Evolutionary conservation across 2,797 vertebrate species (phyloP).

Genomic region (Chelonia mydas): DNA sequence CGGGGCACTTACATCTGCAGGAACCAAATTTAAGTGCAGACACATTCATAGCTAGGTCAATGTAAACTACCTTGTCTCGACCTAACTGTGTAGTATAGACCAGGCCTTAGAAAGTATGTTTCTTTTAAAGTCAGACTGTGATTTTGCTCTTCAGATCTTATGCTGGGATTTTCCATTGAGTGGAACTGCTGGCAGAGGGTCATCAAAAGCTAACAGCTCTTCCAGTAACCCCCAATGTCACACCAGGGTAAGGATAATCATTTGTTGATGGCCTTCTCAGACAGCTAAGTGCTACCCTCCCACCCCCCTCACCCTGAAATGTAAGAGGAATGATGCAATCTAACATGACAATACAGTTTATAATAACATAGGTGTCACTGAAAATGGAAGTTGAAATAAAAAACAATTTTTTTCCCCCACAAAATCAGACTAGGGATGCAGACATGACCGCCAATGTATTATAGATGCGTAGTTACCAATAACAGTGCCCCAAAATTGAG

Average conservation of each 20-base stretch:
- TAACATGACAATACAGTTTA: neutral
- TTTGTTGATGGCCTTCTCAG: neutral
- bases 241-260: neutral
- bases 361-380: neutral
- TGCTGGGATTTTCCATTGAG: neutral
- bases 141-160: neutral
- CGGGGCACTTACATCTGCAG: neutral
- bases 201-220: neutral
- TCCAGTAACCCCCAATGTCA: neutral
- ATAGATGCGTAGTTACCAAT: neutral
- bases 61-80: neutral
- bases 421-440: neutral
- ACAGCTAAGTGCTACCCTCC: neutral
- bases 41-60: neutral
- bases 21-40: neutral
- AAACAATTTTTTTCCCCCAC: neutral
- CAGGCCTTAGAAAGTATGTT: neutral
- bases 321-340: neutral
- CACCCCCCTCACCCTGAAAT: neutral
- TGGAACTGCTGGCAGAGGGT: neutral
- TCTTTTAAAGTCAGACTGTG: neutral
- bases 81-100: neutral
- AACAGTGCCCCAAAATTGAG: neutral
- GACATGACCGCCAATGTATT: neutral
- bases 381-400: neutral